Conservation (phyloP, 2,113 vertebrate species). For the Corydoras maculifer region DNA sequence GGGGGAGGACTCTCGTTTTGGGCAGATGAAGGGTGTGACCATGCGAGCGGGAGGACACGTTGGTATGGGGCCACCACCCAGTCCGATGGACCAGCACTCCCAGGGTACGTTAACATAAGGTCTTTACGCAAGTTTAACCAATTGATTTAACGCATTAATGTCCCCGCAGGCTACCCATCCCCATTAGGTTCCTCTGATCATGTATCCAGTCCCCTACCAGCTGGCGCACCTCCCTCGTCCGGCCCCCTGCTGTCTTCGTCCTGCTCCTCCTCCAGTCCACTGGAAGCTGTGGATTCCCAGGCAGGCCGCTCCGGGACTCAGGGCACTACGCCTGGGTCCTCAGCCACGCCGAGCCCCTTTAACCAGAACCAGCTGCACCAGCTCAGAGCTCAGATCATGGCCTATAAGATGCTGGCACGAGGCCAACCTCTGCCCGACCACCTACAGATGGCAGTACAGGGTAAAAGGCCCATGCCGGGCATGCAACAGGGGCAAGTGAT, state of each 20-base stretch:
- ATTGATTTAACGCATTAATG: not conserved
- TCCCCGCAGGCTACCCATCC: constrained; percentile 80
- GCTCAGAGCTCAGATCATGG: constrained; percentile 94
- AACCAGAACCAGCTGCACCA: constrained; percentile 97
- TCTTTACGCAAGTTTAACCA: not conserved
- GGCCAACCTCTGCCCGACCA: constrained; percentile 86
- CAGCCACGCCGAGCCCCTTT: constrained; percentile 88
- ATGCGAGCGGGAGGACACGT: constrained; percentile 76
- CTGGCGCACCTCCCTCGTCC: constrained; percentile 79
- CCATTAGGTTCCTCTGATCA: constrained; percentile 87
- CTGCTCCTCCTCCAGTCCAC: constrained; percentile 65
- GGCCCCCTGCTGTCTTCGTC: constrained; percentile 74
- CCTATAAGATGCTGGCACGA: constrained; percentile 92
- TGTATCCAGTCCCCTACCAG: constrained; percentile 82
- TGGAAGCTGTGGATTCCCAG: constrained; percentile 78
- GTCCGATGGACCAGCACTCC: constrained; percentile 95
- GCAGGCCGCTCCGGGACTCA: constrained; percentile 61
- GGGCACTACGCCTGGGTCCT: constrained; percentile 54
- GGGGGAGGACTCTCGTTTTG: constrained; percentile 79
- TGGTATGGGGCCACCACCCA: constrained; percentile 88
- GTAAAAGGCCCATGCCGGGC: constrained; percentile 86
- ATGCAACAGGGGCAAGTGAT: constrained; percentile 86
- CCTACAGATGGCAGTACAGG: constrained; percentile 92
- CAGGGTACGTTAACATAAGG: constrained; percentile 69
- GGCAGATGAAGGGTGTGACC: constrained; percentile 85